A percentile compares a stretch with the other conserved stretches of the same genome.
These are phyloP conservation scores for Dasypus novemcinctus DNA, from an alignment of 2,113 vertebrate species.

Conservation along the genomic window DNA sequence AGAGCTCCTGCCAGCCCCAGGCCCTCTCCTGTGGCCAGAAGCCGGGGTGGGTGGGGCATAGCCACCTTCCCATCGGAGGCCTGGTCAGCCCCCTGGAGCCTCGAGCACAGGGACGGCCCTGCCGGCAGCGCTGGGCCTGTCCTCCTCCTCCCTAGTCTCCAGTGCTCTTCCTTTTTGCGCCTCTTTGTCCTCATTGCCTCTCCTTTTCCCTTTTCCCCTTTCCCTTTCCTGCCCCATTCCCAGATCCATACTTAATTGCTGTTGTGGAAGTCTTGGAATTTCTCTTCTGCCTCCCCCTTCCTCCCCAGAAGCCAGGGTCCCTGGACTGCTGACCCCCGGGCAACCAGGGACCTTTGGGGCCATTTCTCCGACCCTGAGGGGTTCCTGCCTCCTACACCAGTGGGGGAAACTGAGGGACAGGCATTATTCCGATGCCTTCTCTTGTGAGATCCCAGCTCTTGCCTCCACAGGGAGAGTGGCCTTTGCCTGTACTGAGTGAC, in stretches of 20 bases:
- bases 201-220: neutral
- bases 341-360: neutral
- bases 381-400: neutral
- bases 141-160: neutral
- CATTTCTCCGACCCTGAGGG: neutral
- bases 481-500: too few relatives aligned
- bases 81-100: neutral
- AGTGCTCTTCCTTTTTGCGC: accelerated
- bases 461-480: neutral
- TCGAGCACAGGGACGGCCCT: accelerated
- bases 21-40: neutral
- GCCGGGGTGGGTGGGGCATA: neutral
- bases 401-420: neutral
- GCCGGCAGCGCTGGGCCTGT: accelerated
- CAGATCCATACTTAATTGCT: neutral
- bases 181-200: neutral
- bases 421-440: neutral
- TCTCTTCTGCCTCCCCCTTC: neutral
- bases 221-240: neutral
- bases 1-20: neutral
- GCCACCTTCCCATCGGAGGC: neutral
- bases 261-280: neutral
- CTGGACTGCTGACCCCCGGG: neutral
- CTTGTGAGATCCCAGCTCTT: neutral
- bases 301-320: neutral